Percentiles rank a stretch among this genome's conserved stretches.
Evolutionary conservation across 2,113 vertebrate species (phyloP).

Genomic region (Xiphias gladius): DNA sequence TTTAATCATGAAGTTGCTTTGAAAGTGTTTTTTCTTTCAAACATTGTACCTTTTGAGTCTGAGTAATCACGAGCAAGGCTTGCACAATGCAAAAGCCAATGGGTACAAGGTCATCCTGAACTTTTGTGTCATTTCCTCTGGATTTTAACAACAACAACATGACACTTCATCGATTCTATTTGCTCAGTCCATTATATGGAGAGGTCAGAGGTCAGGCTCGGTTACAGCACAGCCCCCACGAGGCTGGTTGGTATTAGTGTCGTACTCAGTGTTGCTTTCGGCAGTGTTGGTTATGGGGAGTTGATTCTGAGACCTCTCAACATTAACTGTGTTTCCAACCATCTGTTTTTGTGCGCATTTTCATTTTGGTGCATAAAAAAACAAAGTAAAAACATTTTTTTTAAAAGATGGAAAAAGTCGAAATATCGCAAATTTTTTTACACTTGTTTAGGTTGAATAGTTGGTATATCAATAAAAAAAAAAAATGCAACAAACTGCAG

Average conservation of each 20-base stretch:
- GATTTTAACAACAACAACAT: conserved; percentile 3
- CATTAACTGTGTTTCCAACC: not conserved
- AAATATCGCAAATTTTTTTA: too few species aligned
- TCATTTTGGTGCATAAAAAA: not conserved
- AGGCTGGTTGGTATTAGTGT: not conserved
- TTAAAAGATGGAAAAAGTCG: not conserved
- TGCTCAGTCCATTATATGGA: not conserved
- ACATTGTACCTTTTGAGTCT: conserved; percentile 22
- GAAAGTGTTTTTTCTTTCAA: conserved; percentile 1
- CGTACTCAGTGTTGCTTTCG: not conserved
- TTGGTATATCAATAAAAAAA: too few species aligned
- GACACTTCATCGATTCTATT: not conserved
- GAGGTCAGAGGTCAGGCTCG: conserved; percentile 21
- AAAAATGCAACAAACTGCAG: too few species aligned
- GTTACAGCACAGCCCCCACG: not conserved
- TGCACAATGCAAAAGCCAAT: not conserved
- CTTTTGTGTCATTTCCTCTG: conserved; percentile 4
- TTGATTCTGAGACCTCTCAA: not conserved
- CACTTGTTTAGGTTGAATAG: not conserved
- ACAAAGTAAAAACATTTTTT: not conserved
- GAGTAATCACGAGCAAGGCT: conserved; percentile 27
- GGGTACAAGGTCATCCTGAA: conserved; percentile 15
- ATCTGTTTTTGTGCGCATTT: not conserved
- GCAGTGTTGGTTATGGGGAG: not conserved
- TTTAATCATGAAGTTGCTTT: not conserved